Percentiles rank a stretch among this genome's conserved stretches.
Conservation (phyloP, 2,797 vertebrate genomes). For the Hylomyscus alleni region DNA sequence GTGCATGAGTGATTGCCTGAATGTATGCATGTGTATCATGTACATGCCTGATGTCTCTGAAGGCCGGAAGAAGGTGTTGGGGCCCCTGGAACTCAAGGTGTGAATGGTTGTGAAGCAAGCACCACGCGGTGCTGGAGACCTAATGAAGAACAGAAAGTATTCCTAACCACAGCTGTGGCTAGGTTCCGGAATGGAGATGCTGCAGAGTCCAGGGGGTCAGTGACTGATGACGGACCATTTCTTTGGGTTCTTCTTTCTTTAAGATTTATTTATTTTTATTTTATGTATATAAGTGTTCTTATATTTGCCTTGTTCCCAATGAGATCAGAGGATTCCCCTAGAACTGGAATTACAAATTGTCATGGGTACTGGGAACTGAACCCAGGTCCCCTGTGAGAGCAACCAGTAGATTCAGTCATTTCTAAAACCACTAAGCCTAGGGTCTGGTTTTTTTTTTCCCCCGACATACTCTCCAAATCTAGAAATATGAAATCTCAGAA, state of each 20-base stretch:
- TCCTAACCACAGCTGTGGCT: neutral
- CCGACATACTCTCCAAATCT: neutral
- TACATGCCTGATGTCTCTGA: neutral
- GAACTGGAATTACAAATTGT: neutral
- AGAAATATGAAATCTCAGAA: neutral
- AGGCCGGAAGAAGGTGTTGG: neutral
- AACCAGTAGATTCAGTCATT: neutral
- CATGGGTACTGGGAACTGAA: neutral
- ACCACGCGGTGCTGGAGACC: neutral
- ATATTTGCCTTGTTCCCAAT: neutral
- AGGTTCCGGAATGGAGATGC: neutral
- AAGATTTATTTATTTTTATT: neutral
- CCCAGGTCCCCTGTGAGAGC: neutral
- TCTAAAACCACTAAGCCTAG: neutral
- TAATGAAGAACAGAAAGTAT: neutral
- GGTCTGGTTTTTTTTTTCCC: neutral
- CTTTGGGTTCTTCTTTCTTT: neutral
- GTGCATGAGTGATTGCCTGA: neutral
- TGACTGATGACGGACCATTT: neutral
- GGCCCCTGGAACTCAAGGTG: neutral
- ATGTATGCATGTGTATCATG: neutral
- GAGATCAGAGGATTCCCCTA: neutral
- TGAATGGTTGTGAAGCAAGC: neutral
- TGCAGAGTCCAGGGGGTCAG: neutral
- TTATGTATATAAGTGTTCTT: neutral